These are phyloP conservation scores for Delichon dasypus DNA, from an alignment of 2,797 vertebrate genomes.

Conservation along the genomic window DNA sequence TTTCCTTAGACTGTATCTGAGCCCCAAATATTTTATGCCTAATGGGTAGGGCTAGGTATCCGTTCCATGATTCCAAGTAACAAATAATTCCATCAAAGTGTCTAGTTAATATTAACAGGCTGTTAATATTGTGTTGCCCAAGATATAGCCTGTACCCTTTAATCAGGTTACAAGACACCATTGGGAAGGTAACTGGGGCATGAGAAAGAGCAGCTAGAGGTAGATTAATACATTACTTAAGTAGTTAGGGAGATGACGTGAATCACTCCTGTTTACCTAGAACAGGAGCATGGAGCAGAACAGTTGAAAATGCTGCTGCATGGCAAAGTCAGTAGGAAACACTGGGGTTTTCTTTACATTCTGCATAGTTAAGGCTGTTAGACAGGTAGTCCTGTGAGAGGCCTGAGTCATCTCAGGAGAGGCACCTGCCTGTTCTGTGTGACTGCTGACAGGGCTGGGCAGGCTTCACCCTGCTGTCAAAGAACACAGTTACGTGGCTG, in stretches of 20 bases:
- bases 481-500: neutral
- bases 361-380: neutral
- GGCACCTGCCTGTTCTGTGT: neutral
- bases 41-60: neutral
- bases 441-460: neutral
- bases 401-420: neutral
- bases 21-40: neutral
- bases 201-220: neutral
- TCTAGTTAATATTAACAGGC: neutral
- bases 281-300: neutral
- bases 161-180: neutral
- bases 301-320: neutral
- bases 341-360: neutral
- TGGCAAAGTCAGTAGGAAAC: neutral
- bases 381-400: neutral
- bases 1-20: neutral
- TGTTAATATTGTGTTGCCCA: neutral
- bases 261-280: neutral
- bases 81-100: neutral
- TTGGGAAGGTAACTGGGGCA: neutral
- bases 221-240: neutral
- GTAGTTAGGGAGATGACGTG: neutral
- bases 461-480: neutral
- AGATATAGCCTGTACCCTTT: neutral
- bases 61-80: neutral